phyloP scores from a whole-genome alignment of 2,113 vertebrate species.

The Ceuthmochares aereus region DNA sequence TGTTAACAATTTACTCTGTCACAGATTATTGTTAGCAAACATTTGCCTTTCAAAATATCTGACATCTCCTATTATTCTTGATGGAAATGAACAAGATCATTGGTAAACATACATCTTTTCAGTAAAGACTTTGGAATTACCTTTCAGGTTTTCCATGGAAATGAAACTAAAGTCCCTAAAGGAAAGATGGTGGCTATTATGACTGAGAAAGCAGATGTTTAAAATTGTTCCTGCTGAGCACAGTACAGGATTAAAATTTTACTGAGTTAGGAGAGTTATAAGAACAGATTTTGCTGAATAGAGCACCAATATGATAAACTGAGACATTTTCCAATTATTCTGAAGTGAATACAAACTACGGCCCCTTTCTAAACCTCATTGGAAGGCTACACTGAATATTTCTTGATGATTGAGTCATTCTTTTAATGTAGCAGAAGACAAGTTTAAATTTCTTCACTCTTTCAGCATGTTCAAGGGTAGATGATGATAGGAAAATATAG shows the following conservation, averaged over 20 bases:
- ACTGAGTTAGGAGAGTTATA: not conserved
- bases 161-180: not conserved
- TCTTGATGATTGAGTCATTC: not conserved
- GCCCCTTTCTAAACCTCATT: not conserved
- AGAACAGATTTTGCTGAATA: constrained; percentile 13
- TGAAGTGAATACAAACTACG: not conserved
- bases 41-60: not conserved
- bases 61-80: not conserved
- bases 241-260: constrained; percentile 28
- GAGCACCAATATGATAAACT: not conserved
- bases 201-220: not conserved
- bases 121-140: not conserved
- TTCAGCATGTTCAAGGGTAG: not conserved
- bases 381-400: not conserved
- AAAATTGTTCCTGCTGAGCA: constrained; percentile 13
- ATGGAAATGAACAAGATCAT: not conserved
- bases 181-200: not conserved
- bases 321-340: constrained; percentile 26
- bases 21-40: not conserved
- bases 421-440: not conserved
- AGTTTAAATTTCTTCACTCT: constrained; percentile 5
- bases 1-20: not conserved
- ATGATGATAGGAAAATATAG: not conserved
- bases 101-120: not conserved
- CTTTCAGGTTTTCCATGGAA: not conserved